Evolutionary conservation across 2,797 vertebrate species (phyloP).

Genomic region (Champsocephalus gunnari): DNA sequence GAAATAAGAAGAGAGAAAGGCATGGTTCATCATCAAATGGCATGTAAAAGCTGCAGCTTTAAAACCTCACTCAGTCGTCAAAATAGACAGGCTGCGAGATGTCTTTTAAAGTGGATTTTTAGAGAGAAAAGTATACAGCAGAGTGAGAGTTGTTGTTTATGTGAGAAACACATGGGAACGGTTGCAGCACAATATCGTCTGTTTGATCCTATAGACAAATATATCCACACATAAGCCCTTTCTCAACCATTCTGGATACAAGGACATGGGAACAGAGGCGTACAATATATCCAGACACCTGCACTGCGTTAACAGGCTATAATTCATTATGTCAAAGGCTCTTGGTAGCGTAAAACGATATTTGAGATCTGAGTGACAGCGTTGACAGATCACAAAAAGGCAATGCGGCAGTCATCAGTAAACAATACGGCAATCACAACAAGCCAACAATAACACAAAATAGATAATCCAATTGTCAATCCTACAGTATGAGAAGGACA

Average conservation of each 20-base stretch:
- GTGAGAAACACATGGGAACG: slow-evolving; percentile 14
- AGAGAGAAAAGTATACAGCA: slow-evolving; percentile 36
- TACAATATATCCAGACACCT: slow-evolving; percentile 4
- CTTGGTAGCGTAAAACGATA: slow-evolving; percentile 28
- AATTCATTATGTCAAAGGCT: slow-evolving; percentile 31
- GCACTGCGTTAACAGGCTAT: slow-evolving; percentile 1
- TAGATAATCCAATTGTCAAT: background rate
- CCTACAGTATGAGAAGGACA: background rate
- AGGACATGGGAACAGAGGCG: background rate
- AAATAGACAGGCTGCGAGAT: slow-evolving; percentile 49
- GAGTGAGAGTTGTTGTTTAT: slow-evolving; percentile 37
- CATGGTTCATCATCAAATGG: slow-evolving; percentile 67
- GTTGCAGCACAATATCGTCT: slow-evolving; percentile 7
- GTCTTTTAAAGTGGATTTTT: slow-evolving; percentile 42
- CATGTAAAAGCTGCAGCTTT: slow-evolving; percentile 58
- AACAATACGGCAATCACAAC: slow-evolving; percentile 2
- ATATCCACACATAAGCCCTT: slow-evolving; percentile 18
- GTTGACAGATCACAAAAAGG: slow-evolving; percentile 35
- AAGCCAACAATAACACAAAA: slow-evolving; percentile 17
- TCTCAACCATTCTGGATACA: slow-evolving; percentile 11
- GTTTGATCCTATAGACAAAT: slow-evolving; percentile 16
- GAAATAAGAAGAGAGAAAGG: slow-evolving; percentile 44
- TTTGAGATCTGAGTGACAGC: slow-evolving; percentile 43
- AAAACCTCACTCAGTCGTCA: slow-evolving; percentile 57
- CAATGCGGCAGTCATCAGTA: background rate